Base-by-base conservation (phyloP, 2,113 vertebrate species). In the Todiramphus saurophagus region DNA sequence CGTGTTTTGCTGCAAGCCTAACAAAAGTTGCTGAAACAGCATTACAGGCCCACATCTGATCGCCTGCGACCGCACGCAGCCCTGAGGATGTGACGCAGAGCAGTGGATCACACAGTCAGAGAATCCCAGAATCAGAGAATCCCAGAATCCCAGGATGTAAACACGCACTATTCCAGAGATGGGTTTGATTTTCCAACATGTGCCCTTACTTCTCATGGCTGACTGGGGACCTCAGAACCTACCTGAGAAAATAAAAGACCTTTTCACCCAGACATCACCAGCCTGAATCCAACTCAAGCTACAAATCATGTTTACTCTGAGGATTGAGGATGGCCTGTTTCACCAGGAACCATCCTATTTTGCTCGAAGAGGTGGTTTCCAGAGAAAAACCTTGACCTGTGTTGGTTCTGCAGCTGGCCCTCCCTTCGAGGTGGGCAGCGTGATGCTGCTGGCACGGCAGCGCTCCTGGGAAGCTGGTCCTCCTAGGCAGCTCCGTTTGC, bases 101-200 rank as follows among this genome's bases (percentile, higher is more conserved):
- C 46, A 46, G 46, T 46, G 18, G 44, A 46, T 46, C 44, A 18
- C 50, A 51, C 21, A 12, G 24, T 50, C 24, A 19, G 18, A 19
- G 46, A 9, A 46, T 19, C 44, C 17, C 44, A 46, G 46, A 19
- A 46, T 46, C 19, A 10, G 8, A 19, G 46, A 9, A 46, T 20
- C 18, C 46, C 50, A 25, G 48, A 11, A 50, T 50, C 23, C 16
- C 44, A 46, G 8, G 66, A 37, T 55, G 31, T 56, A 37, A 73
- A 64, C 8, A 3, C 21, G 13, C 31, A 12, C 31, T 37, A 4
- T 67, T 77, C 41, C 72, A 62, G 46, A 43, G 48, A 20, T 8
- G 0, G 0, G 30, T 53, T 67, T 72, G 19, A 31, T 50, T 78
- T 83, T 39, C 35, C n/a, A 37, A 7, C 2, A 2, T 1, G 2